These are phyloP conservation scores for Chelonoidis abingdonii DNA, from an alignment of 2,113 vertebrate genomes.

Conservation along the genomic window DNA sequence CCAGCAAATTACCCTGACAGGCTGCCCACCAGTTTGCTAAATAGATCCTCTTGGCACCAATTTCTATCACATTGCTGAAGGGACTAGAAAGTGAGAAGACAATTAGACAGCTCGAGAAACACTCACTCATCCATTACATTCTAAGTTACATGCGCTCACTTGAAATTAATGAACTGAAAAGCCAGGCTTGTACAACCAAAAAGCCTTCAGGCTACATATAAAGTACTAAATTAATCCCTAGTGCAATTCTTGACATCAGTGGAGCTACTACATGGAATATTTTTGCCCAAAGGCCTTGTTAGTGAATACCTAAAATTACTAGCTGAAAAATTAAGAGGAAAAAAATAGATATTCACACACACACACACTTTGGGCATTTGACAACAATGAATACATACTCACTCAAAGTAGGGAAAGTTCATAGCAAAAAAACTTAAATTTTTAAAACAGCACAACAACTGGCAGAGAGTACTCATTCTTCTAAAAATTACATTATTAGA, in stretches of 20 bases:
- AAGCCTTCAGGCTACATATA: neutral
- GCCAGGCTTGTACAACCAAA: neutral
- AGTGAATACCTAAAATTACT: neutral
- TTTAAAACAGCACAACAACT: neutral
- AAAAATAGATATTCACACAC: too few species aligned
- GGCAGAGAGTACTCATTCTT: neutral
- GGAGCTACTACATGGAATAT: neutral
- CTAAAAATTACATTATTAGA: neutral
- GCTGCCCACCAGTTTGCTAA: neutral
- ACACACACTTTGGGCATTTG: neutral
- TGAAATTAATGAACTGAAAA: neutral
- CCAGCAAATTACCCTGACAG: too few species aligned
- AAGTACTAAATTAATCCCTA: neutral
- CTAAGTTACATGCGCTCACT: neutral
- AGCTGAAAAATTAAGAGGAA: neutral
- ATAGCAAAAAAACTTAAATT: neutral
- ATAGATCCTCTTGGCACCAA: neutral
- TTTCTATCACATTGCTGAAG: neutral
- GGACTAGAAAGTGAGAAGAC: neutral
- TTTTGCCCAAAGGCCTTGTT: neutral
- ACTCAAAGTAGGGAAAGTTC: neutral
- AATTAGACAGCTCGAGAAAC: neutral
- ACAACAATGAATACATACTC: neutral
- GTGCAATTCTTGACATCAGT: neutral
- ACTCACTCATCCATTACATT: neutral